phyloP scores from a whole-genome alignment of 2,113 vertebrate species.

The Lasiurus borealis region DNA sequence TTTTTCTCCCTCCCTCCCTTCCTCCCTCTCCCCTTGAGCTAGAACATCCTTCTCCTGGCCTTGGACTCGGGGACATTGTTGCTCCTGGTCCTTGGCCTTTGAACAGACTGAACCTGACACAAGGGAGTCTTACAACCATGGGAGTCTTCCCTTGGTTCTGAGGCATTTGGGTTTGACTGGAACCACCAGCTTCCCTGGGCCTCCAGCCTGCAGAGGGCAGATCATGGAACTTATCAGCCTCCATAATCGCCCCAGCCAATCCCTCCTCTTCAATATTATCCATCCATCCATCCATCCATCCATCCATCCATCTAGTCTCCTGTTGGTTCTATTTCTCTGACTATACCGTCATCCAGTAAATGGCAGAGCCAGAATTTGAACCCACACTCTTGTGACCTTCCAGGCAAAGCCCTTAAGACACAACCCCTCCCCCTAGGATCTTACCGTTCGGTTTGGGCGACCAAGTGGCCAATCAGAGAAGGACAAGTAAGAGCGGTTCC shows the following conservation, averaged over 20 bases:
- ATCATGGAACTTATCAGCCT: background rate
- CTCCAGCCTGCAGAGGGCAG: background rate
- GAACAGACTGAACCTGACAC: background rate
- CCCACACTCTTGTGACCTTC: background rate
- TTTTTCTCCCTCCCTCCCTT: rapidly evolving
- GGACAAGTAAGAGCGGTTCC: background rate
- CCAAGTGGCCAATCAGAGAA: background rate
- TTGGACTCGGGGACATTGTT: background rate
- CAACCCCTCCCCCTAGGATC: too few species aligned
- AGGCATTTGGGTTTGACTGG: background rate
- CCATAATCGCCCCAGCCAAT: background rate
- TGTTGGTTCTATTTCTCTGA: background rate
- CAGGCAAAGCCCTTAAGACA: background rate
- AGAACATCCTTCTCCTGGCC: background rate
- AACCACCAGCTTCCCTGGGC: background rate
- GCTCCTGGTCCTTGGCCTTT: background rate
- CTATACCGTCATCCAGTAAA: background rate
- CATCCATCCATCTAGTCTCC: too few species aligned
- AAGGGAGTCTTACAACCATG: too few species aligned
- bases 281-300: background rate
- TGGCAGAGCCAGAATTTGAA: background rate
- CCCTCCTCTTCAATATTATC: background rate
- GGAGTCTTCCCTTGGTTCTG: background rate
- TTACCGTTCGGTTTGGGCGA: background rate
- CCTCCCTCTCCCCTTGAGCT: background rate